A percentile compares a stretch with the other conserved stretches of the same genome.
Conservation (phyloP, 2,888 invertebrate species). For the Drosophila fulvimacula region DNA sequence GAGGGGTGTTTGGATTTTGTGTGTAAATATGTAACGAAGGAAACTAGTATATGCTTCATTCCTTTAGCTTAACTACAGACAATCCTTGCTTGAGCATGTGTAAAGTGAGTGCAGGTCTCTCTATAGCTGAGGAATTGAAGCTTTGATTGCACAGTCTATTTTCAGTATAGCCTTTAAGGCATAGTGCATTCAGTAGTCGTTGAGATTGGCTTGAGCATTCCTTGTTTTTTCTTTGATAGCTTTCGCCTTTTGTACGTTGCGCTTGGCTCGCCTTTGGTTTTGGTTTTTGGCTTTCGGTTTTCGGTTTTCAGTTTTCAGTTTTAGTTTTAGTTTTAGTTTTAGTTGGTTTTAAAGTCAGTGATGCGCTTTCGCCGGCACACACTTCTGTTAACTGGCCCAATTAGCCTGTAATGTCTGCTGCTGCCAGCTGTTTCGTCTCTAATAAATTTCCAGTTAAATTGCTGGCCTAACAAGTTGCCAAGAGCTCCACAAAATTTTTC, state of each 20-base stretch:
- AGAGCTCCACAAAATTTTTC: constrained; percentile 21
- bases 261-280: constrained; percentile 53
- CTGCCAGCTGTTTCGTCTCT: constrained; percentile 69
- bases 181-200: neutral
- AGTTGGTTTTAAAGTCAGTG: constrained; percentile 45
- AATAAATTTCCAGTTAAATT: constrained; percentile 79
- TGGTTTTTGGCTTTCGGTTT: constrained; percentile 46
- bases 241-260: constrained; percentile 37
- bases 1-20: neutral
- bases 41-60: neutral
- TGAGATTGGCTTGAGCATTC: neutral
- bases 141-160: neutral
- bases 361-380: constrained; percentile 49
- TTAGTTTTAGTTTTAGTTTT: constrained; percentile 60
- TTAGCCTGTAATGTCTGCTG: constrained; percentile 60
- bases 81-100: neutral
- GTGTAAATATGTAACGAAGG: neutral
- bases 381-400: constrained; percentile 74
- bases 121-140: no score
- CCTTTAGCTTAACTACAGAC: neutral
- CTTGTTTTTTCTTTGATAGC: constrained; percentile 20
- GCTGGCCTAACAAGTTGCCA: constrained; percentile 56
- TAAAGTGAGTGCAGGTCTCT: neutral
- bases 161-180: neutral
- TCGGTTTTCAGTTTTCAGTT: constrained; percentile 55